Evolutionary conservation across 2,797 vertebrate species (phyloP), one percentile per base, ranked within the genome.

Genomic region (Alosa sapidissima): DNA sequence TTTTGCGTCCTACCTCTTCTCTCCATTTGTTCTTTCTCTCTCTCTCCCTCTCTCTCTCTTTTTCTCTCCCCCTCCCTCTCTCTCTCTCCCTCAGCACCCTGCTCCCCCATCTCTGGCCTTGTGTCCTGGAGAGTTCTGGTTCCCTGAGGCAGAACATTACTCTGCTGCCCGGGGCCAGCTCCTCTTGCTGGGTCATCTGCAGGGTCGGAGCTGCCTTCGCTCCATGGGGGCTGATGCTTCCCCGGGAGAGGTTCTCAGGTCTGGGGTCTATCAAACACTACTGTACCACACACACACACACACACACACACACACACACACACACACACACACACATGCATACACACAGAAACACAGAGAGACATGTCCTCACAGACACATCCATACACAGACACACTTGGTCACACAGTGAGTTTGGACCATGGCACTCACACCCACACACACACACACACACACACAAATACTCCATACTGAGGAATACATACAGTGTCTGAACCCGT

Each of bases 131-230:
- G 81, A 87, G 83, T 54, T 65, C 81, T 83, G 65, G 88, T 89
- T 84, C 86, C 0, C 51, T 81, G 90, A 87, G 88, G 93, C 89
- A 86, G 85, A 88, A 90, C 91, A 91, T 91, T 89, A 85, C 90
- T 90, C 81, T 84, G 36, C 88, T 86, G 85, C 65, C 81, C 11
- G 82, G 87, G 84, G 41, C 45, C 0, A 49, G 75, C 83, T 86
- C 55, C 0, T 82, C 88, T 90, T 78, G 14, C 0, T 75, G 81
- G 85, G 54, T 86, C n/a, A 58, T 41, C 65, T 88, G 45, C 60
- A 3, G 0, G 41, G 41, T 41, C 41, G 4, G 41, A 41, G 41
- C 41, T 41, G 41, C 41, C 41, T 4, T 41, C 41, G 2, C 41
- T 41, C 41, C 41, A 41, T 41, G 41, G 41, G 41, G 41, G 41